A percentile compares a stretch with the other conserved stretches of the same genome.
Evolutionary conservation across 92 coral and sea anemone genomes (phyloP).

Genomic region (Meandrina meandrites): DNA sequence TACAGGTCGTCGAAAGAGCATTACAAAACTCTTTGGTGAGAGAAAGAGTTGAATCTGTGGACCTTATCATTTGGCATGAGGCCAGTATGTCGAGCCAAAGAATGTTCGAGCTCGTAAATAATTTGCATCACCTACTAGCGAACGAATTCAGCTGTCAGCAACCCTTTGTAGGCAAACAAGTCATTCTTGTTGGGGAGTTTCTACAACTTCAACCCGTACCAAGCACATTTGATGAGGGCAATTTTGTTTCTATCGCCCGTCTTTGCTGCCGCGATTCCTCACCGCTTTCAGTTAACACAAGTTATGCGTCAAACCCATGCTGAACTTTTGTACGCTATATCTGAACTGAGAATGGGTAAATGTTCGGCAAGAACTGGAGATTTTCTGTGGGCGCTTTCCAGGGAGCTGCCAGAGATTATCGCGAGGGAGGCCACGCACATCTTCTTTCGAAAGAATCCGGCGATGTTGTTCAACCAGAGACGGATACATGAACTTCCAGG

Average conservation of each 20-base stretch:
- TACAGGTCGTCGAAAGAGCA: neutral
- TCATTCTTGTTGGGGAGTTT: conserved; percentile 35
- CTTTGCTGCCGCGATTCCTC: neutral
- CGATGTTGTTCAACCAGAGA: too few relatives aligned
- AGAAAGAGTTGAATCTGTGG: neutral
- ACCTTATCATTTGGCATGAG: conserved; percentile 42
- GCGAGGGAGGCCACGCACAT: too few relatives aligned
- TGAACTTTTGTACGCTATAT: neutral
- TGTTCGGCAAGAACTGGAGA: neutral
- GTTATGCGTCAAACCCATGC: neutral
- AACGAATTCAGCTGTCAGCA: neutral
- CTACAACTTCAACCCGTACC: neutral
- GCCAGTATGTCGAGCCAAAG: conserved; percentile 51
- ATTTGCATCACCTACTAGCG: conserved; percentile 31
- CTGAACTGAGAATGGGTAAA: neutral
- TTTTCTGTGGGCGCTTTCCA: too few relatives aligned
- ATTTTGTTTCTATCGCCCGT: neutral
- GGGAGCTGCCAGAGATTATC: too few relatives aligned
- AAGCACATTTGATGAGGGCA: neutral
- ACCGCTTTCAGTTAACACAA: neutral
- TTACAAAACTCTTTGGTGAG: too few relatives aligned
- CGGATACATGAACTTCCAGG: neutral
- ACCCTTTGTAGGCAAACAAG: conserved; percentile 33
- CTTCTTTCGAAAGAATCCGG: too few relatives aligned
- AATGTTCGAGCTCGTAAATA: conserved; percentile 41